A percentile compares a stretch with the other conserved stretches of the same genome.
phyloP scores from a whole-genome alignment of 2,888 invertebrate species.

The Crepidodera aurea region DNA sequence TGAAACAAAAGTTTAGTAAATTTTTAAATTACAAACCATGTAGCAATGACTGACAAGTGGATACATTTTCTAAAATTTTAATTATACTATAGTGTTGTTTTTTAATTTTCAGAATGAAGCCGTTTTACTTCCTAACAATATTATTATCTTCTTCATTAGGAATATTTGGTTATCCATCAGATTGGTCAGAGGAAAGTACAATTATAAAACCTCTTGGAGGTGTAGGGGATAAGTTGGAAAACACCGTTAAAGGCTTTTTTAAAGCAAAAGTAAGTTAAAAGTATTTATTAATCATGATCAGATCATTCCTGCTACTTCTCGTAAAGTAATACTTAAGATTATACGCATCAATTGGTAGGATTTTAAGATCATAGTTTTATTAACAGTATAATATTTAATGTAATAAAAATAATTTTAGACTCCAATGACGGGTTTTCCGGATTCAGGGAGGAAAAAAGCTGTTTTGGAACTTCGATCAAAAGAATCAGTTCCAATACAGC shows the following conservation, averaged over 20 bases:
- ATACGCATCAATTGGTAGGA: neutral
- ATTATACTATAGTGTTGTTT: too few species aligned
- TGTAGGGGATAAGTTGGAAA: slow-evolving; percentile 20
- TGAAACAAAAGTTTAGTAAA: too few species aligned
- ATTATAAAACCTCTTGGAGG: slow-evolving; percentile 32
- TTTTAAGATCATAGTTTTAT: neutral
- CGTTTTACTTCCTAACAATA: too few species aligned
- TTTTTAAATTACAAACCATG: too few species aligned
- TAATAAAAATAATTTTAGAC: neutral
- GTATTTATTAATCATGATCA: neutral
- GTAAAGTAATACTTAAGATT: neutral
- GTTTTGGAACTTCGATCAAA: slow-evolving; percentile 47
- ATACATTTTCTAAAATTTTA: neutral
- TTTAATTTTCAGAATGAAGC: too few species aligned
- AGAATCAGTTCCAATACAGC: slow-evolving; percentile 52
- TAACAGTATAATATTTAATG: neutral
- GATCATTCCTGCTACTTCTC: neutral
- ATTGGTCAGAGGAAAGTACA: slow-evolving; percentile 6
- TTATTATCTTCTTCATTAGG: neutral
- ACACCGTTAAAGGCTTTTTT: slow-evolving; percentile 21
- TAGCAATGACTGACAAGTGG: too few species aligned
- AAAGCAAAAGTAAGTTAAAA: slow-evolving; percentile 34
- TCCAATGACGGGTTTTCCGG: slow-evolving; percentile 46
- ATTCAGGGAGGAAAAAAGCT: slow-evolving; percentile 54
- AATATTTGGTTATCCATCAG: slow-evolving; percentile 10